These are phyloP conservation scores for Drosophila triauraria DNA, from an alignment of 1,140 invertebrate species.

Conservation along the genomic window DNA sequence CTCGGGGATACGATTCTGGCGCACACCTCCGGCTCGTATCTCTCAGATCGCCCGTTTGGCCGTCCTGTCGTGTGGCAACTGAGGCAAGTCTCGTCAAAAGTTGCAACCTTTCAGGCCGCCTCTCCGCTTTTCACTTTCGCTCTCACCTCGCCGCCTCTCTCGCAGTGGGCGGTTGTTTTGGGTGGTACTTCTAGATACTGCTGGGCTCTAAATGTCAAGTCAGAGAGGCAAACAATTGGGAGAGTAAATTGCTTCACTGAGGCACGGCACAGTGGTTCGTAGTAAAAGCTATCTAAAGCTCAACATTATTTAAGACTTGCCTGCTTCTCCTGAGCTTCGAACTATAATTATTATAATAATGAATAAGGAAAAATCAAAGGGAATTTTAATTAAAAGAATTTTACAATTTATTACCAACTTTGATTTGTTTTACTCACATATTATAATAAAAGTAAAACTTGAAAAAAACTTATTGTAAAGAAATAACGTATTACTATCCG, in stretches of 20 bases:
- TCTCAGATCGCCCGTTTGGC: conserved; percentile 54
- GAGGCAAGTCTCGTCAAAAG: conserved; percentile 47
- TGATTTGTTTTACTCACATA: too few species aligned
- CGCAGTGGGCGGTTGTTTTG: conserved; percentile 30
- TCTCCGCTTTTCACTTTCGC: conserved; percentile 13
- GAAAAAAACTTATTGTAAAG: too few species aligned
- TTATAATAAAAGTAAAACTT: too few species aligned
- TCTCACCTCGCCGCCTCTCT: conserved; percentile 17
- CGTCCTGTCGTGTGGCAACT: conserved; percentile 77
- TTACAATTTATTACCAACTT: too few species aligned
- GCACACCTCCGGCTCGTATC: conserved; percentile 5
- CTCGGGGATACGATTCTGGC: conserved; percentile 30
- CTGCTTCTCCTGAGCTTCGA: too few species aligned
- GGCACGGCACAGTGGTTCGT: conserved; percentile 21
- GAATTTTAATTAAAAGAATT: too few species aligned
- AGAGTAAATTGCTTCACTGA: conserved; percentile 15
- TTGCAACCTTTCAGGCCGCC: conserved; percentile 27
- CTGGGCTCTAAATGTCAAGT: conserved; percentile 10
- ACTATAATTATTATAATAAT: too few species aligned
- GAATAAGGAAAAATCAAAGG: too few species aligned
- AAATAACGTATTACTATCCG: too few species aligned
- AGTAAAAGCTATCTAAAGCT: neutral
- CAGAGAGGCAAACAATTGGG: conserved; percentile 19
- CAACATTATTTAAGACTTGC: too few species aligned
- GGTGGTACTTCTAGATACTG: conserved; percentile 37